These are phyloP conservation scores for Nysson spinosus DNA, from an alignment of 2,888 invertebrate species.

Conservation along the genomic window DNA sequence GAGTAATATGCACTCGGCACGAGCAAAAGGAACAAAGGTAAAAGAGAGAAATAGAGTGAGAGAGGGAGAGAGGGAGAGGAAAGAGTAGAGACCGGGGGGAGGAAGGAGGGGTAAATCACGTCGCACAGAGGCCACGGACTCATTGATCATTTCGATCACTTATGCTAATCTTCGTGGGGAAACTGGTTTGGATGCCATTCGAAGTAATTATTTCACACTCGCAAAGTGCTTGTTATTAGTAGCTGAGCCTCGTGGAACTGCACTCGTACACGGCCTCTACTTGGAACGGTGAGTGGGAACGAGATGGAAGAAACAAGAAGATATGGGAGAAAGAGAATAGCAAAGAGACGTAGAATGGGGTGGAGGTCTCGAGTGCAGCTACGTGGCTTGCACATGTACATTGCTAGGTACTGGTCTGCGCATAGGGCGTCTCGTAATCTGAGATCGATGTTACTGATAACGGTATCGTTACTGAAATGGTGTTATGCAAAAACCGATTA, in stretches of 20 bases:
- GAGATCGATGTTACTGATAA: slow-evolving; percentile 51
- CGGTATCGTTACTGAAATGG: slow-evolving; percentile 24
- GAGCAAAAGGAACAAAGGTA: slow-evolving; percentile 36
- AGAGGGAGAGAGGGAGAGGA: slow-evolving; percentile 3
- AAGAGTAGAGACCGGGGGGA: slow-evolving; percentile 7
- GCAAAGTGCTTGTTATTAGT: slow-evolving; percentile 72
- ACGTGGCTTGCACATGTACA: slow-evolving; percentile 23
- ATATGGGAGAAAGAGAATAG: slow-evolving; percentile 7
- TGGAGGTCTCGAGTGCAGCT: slow-evolving; percentile 32
- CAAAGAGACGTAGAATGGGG: slow-evolving; percentile 20
- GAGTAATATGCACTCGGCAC: slow-evolving; percentile 32
- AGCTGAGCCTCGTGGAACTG: slow-evolving; percentile 38
- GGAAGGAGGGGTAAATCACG: slow-evolving; percentile 45
- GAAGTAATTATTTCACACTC: slow-evolving; percentile 75
- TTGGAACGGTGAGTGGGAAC: slow-evolving; percentile 10
- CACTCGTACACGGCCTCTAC: slow-evolving; percentile 1
- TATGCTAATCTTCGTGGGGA: slow-evolving; percentile 68
- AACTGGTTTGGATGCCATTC: slow-evolving; percentile 71
- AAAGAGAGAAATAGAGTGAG: no score
- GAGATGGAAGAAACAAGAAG: slow-evolving; percentile 15
- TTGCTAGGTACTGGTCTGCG: not conserved
- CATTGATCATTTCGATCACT: slow-evolving; percentile 75
- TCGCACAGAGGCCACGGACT: slow-evolving; percentile 58
- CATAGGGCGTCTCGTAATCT: slow-evolving; percentile 48
- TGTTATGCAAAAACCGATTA: slow-evolving; percentile 58